Evolutionary conservation across 2,888 invertebrate species (phyloP).

Genomic region (Tholera decimalis): DNA sequence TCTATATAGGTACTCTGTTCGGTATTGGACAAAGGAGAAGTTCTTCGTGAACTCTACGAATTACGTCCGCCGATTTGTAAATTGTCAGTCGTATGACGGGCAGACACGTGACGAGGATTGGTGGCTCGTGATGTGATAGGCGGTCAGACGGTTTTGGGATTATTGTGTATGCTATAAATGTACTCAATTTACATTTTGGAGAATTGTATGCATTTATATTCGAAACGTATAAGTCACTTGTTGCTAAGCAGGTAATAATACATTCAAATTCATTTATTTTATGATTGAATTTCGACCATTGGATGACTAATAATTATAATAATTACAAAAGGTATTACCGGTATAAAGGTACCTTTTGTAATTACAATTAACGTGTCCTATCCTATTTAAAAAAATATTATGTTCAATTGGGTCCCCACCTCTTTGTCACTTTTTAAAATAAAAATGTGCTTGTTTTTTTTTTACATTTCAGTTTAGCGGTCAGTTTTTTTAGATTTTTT

Average conservation of each 20-base stretch:
- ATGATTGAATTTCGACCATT: too few relatives aligned
- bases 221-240: not conserved
- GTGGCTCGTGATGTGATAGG: conserved; percentile 15
- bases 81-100: conserved; percentile 64
- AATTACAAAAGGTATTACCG: too few relatives aligned
- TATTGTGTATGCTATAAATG: conserved; percentile 6
- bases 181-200: not conserved
- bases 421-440: too few relatives aligned
- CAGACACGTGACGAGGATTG: conserved; percentile 17
- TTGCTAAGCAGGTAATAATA: not conserved
- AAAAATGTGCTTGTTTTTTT: too few relatives aligned
- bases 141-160: not conserved
- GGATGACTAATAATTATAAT: too few relatives aligned
- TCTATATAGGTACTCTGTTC: conserved; percentile 10
- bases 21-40: conserved; percentile 41
- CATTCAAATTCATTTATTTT: too few relatives aligned
- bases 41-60: conserved; percentile 35
- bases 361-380: too few relatives aligned
- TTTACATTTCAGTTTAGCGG: too few relatives aligned
- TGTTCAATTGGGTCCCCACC: too few relatives aligned
- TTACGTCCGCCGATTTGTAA: conserved; percentile 74
- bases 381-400: too few relatives aligned
- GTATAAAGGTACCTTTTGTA: too few relatives aligned
- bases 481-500: too few relatives aligned
- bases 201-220: not conserved